Evolutionary conservation across 2,888 invertebrate species (phyloP).

Genomic region (Petrolisthes manimaculis): DNA sequence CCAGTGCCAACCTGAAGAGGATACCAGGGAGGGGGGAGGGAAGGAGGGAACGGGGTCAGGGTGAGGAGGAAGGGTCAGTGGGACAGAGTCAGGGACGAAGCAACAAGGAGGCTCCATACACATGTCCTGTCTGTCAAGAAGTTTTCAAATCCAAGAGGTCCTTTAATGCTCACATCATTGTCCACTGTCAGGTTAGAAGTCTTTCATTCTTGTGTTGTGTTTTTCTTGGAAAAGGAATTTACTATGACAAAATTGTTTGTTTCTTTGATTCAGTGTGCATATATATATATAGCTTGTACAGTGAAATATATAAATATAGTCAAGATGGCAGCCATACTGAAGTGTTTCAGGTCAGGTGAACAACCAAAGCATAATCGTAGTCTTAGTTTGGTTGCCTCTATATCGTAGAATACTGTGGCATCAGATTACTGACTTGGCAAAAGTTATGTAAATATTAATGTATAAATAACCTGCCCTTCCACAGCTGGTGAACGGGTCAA

Average conservation of each 20-base stretch:
- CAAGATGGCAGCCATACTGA: too few species aligned
- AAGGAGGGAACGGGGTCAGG: not conserved
- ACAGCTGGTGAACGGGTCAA: conserved; percentile 40
- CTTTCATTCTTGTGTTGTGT: not conserved
- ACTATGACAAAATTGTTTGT: too few species aligned
- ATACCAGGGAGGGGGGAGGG: conserved; percentile 15
- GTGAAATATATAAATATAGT: too few species aligned
- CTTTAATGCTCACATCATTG: conserved; percentile 58
- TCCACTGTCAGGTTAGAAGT: conserved; percentile 56
- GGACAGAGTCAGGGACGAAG: not conserved
- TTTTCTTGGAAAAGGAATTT: not conserved
- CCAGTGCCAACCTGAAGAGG: conserved; percentile 47
- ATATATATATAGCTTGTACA: too few species aligned
- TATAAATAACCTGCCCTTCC: too few species aligned
- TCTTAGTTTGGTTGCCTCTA: too few species aligned
- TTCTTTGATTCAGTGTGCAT: too few species aligned
- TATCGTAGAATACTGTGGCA: too few species aligned
- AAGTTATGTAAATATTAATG: too few species aligned
- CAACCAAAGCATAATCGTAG: too few species aligned
- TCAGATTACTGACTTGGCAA: too few species aligned
- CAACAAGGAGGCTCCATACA: conserved; percentile 26
- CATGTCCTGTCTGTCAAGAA: conserved; percentile 53
- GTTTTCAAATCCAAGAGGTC: conserved; percentile 47
- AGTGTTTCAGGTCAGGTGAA: too few species aligned
- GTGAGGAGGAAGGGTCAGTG: not conserved